Base-by-base conservation (phyloP, 2,113 vertebrate species). In the Alosa alosa region DNA sequence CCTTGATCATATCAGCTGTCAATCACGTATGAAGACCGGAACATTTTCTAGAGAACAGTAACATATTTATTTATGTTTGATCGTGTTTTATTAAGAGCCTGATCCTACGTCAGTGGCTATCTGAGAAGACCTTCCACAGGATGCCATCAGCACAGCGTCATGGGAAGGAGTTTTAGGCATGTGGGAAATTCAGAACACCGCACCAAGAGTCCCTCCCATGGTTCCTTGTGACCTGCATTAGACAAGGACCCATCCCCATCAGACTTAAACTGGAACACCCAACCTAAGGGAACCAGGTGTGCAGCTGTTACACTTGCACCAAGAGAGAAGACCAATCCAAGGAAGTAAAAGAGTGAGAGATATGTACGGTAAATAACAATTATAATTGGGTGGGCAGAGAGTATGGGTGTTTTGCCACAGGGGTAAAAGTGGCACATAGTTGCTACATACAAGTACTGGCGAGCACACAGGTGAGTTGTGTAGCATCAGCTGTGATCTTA, bases 401-500 rank as follows among this genome's bases (percentile, higher is more conserved):
- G 81, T 10, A 6, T 50, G 36, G 86, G 81, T 31, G 78, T 57
- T 10, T 18, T 17, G n/a, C 83, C 31, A 82, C 49, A n/a, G 36
- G 47, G 45, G 81, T 49, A n/a, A 84, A 84, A 81, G 52, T 9
- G 47, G 41, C 72, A 44, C 64, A 87, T 52, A 83, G 81, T 81
- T 85, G 81, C 84, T n/a, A 85, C 82, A 83, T 81, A 82, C 55
- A 68, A 25, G 22, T 68, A 68, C 64, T 55, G 36, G 11, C 44
- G 31, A n/a, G 18, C 46, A 68, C 45, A 50, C 36, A 47, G 83
- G 25, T 45, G 87, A 68, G 64, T 68, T 31, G 81, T 36, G 25
- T 68, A 52, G 88, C 86, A 87, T 44, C 89, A 90, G 87, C 89
- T 90, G 90, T 86, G 87, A 84, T 78, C 78, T 49, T 75, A 50